Evolutionary conservation across 2,113 vertebrate species (phyloP).

Genomic region (Rousettus leschenaultii): DNA sequence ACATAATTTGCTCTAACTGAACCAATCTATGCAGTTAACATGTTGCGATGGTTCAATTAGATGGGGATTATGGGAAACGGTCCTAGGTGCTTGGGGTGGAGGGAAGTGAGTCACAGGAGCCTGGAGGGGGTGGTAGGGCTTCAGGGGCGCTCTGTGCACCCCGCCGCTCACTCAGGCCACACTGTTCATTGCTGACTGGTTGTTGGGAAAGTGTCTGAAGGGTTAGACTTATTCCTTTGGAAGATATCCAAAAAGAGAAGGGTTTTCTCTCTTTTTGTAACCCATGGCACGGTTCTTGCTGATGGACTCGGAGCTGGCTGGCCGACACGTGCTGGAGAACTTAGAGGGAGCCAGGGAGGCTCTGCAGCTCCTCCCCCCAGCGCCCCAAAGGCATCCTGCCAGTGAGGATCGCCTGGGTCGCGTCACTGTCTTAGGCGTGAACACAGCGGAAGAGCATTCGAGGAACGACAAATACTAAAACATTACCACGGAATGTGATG

Average conservation of each 20-base stretch:
- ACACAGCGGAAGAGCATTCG: background rate
- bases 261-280: background rate
- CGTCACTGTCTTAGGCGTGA: background rate
- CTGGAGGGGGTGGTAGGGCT: background rate
- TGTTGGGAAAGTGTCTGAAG: background rate
- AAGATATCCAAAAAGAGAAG: background rate
- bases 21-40: background rate
- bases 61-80: background rate
- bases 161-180: background rate
- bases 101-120: background rate
- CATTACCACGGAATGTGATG: background rate
- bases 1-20: background rate
- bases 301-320: background rate
- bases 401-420: background rate
- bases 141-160: background rate
- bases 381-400: background rate
- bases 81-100: background rate
- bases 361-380: background rate
- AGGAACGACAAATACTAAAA: background rate
- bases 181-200: background rate
- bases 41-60: background rate
- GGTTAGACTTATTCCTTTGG: background rate
- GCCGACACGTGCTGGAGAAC: rapidly evolving
- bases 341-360: too few species aligned
- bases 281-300: background rate